Evolutionary conservation across 2,888 invertebrate species (phyloP), one percentile per base, ranked within the genome.

Genomic region (Beris chalybata): DNA sequence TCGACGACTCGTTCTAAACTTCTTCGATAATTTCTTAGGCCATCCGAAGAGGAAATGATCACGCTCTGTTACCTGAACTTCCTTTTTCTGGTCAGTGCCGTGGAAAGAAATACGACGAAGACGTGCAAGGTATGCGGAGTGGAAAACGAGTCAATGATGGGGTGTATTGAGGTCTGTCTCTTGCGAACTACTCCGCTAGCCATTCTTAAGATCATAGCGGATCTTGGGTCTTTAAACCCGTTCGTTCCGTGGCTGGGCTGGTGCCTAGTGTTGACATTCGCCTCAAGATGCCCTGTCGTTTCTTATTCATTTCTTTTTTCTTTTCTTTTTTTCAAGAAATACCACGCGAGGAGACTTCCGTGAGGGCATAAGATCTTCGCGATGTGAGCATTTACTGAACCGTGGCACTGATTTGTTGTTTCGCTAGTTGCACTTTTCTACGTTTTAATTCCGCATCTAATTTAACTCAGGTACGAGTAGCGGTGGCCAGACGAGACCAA

Each of bases 1-100:
- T 6, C 5, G 13, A 45, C 11, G 44, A 31, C 38, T 50, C 48
- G n/a, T 31, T 32, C 50, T 61, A 50, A 38, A 30, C 43, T 50
- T 61, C 61, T 61, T 61, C 50, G 50, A 50, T 15, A 13, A 15
- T 61, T 52, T 61, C 61, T 61, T 61, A 52, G 32, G n/a, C 50
- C 22, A 38, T 50, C 38, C 43, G 65, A 64, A 67, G 70, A 71
- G 72, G 71, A 71, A 72, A 71, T 69, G 71, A 72, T 72, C 71
- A 71, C 70, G 72, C 72, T 71, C 70, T 70, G 71, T 70, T 72
- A 70, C 61, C 68, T 70, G 68, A 70, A 72, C 72, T 72, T 72
- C 72, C 72, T 71, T 72, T 71, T 72, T 71, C 72, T 71, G 72
- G 70, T 68, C 72, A 72, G 58, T 68, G 70, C 71, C 67, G 70